Evolutionary conservation across 2,888 invertebrate genomes (phyloP).

Genomic region (Drosophila borborema): DNA sequence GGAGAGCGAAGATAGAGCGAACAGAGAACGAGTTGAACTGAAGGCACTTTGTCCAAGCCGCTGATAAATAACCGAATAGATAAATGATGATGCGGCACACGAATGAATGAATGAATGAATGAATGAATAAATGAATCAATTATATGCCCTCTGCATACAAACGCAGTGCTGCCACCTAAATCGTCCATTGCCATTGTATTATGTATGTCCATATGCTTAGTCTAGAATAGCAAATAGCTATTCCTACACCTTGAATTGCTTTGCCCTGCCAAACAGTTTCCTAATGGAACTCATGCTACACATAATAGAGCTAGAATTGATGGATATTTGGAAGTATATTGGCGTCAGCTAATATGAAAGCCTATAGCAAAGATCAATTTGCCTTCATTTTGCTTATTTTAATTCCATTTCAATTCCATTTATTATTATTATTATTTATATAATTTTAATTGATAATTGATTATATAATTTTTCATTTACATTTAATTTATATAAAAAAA

Average conservation of each 20-base stretch:
- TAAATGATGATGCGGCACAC: conserved; percentile 39
- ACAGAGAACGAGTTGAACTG: conserved; percentile 1
- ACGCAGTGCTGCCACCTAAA: conserved; percentile 17
- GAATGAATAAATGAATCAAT: conserved; percentile 44
- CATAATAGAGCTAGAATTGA: neutral
- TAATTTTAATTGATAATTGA: no score
- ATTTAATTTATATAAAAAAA: no score
- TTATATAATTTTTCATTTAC: no score
- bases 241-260: neutral
- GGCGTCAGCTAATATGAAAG: no score
- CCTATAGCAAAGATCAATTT: no score
- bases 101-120: conserved; percentile 39
- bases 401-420: no score
- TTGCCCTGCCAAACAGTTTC: neutral
- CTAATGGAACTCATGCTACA: neutral
- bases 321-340: neutral
- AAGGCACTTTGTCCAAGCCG: conserved; percentile 31
- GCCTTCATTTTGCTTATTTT: no score
- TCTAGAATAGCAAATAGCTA: conserved; percentile 9
- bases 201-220: neutral
- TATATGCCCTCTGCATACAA: conserved; percentile 46
- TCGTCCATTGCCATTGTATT: neutral
- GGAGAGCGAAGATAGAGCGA: neutral
- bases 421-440: no score
- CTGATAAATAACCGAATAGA: conserved; percentile 47